Base-by-base conservation (phyloP, 92 coral and sea anemone genomes). In the Epizoanthus fatuus region DNA sequence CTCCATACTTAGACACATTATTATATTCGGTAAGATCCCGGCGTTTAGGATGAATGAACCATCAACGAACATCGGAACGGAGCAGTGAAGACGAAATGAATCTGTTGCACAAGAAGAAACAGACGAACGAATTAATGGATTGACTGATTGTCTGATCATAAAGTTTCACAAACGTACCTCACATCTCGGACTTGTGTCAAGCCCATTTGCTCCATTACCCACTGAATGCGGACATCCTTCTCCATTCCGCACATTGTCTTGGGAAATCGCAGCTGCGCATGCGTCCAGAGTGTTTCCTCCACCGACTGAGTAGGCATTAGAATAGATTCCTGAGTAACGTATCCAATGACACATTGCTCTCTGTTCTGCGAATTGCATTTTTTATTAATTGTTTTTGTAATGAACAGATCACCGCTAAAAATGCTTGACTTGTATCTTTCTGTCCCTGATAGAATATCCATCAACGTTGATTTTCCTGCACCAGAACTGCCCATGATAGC, bases 401-500 rank as follows among this genome's bases (percentile, higher is more conserved):
- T 75, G 15, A 57, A 56, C 35, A 51, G 58, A 16, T 57, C 42
- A 10, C 81, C 81, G 40, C 81, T 75, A 9, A 75, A 55, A 7
- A 56, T 3, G 3, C 40, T 75, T 55, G 81, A 55, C 22, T 57
- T 75, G 53, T 75, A 67, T 37, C 19, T 75, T 16, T 55, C 81
- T 0, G 81, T 75, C n/a, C 81, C 81, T 10, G 81, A 75, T 12
- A 75, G n/a, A 38, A 75, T 75, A n/a, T 75, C 81, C 66, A 75
- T 42, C 51, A 75, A 38, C 0, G 81, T 75, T 29, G 81, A 75
- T 56, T 75, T 75, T 2, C 81, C 81, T 4, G 81, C 81, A 54
- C 81, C 81, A 8, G 67, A 75, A 40, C 81, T 75, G 4, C 81
- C 81, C 81, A 75, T 75, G 14, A 75, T 75, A 5, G 81, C 81